Evolutionary conservation across 2,888 invertebrate species (phyloP).

Genomic region (Icerya purchasi): DNA sequence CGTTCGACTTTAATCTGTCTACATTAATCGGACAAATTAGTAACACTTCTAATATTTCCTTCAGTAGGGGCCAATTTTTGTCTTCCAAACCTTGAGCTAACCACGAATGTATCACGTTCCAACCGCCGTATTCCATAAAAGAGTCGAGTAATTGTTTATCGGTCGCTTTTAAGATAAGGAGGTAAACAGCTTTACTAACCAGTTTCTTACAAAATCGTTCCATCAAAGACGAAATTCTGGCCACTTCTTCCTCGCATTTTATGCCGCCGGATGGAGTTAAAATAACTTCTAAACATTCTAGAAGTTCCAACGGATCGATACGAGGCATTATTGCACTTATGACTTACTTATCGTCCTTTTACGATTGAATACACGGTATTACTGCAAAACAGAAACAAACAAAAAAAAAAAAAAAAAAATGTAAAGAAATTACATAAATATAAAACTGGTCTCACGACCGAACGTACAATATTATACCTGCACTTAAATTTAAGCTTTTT

Average conservation of each 20-base stretch:
- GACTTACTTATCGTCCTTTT: too few relatives aligned
- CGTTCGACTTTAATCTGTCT: conserved; percentile 71
- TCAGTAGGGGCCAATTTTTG: conserved; percentile 68
- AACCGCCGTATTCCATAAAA: conserved; percentile 79
- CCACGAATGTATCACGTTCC: conserved; percentile 80
- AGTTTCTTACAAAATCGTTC: conserved; percentile 84
- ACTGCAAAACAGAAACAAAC: too few relatives aligned
- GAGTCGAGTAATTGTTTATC: conserved; percentile 24
- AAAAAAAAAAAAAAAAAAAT: background rate
- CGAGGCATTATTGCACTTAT: conserved; percentile 62
- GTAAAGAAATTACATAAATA: too few relatives aligned
- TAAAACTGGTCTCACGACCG: too few relatives aligned
- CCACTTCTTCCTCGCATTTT: conserved; percentile 66
- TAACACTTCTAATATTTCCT: conserved; percentile 65
- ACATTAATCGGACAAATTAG: conserved; percentile 75
- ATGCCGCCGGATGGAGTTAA: conserved; percentile 69
- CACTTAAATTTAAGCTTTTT: too few relatives aligned
- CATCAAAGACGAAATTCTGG: conserved; percentile 77
- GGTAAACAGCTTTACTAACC: conserved; percentile 85
- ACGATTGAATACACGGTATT: too few relatives aligned
- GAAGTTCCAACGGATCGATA: conserved; percentile 69
- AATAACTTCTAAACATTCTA: conserved; percentile 71
- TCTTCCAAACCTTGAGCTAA: conserved; percentile 63
- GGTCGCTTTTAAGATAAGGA: conserved; percentile 60
- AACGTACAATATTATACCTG: too few relatives aligned